Percentiles rank a stretch among this genome's conserved stretches.
Conservation (phyloP, 2,797 vertebrate genomes). For the Onychomys torridus region DNA sequence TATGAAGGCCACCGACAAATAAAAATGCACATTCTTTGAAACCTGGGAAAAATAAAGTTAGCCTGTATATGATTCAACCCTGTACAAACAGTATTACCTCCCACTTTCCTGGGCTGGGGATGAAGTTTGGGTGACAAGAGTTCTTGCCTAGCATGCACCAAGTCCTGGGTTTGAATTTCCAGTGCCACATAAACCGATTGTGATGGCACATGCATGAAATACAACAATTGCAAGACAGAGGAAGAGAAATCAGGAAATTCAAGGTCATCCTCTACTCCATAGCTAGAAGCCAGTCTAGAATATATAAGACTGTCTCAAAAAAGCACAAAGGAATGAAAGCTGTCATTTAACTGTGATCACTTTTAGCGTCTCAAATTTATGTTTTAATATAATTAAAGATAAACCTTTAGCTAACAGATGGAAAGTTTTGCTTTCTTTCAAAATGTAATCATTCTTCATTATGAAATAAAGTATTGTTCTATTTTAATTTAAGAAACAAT, state of each 20-base stretch:
- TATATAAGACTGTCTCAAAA: not conserved
- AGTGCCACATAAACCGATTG: not conserved
- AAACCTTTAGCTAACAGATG: constrained; percentile 46
- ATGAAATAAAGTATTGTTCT: constrained; percentile 29
- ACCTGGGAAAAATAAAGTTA: constrained; percentile 63
- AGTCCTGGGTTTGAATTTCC: not conserved
- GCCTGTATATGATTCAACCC: not conserved
- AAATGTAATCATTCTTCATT: constrained; percentile 9
- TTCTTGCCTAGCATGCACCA: not conserved
- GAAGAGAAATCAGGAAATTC: not conserved
- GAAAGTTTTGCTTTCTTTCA: constrained; percentile 42
- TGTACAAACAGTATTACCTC: constrained; percentile 64
- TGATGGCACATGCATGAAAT: not conserved
- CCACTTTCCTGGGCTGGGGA: not conserved
- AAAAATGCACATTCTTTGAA: constrained; percentile 60
- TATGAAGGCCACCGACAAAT: constrained; percentile 15
- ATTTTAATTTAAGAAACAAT: constrained; percentile 56
- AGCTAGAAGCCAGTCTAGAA: not conserved
- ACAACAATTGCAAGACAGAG: not conserved
- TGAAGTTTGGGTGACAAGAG: not conserved
- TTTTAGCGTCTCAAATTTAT: not conserved
- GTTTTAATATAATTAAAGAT: constrained; percentile 45
- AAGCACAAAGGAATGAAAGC: not conserved
- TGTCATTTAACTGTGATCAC: constrained; percentile 31
- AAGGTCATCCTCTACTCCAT: not conserved